phyloP scores from a whole-genome alignment of 2,888 invertebrate species.

The Conomelus anceps region DNA sequence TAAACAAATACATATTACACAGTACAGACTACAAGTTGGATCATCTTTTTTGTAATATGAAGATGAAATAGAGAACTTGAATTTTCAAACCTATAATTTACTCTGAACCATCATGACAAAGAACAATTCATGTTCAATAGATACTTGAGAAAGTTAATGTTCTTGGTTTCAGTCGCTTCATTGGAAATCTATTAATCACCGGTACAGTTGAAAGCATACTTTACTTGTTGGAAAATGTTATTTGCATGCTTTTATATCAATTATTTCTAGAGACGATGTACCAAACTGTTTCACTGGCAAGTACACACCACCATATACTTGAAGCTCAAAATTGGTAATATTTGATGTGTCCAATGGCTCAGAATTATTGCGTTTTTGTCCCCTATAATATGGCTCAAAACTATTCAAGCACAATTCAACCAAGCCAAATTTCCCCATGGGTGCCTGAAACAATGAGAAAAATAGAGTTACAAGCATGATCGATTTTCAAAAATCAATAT shows the following conservation, averaged over 20 bases:
- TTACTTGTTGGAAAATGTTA: not conserved
- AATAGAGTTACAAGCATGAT: not conserved
- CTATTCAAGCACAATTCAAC: conserved; percentile 49
- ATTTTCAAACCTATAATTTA: too few relatives aligned
- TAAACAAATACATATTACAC: too few relatives aligned
- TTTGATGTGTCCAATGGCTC: conserved; percentile 51
- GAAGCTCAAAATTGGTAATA: conserved; percentile 55
- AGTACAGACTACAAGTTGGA: too few relatives aligned
- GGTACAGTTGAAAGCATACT: not conserved
- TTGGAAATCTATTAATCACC: not conserved
- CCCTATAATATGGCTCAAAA: conserved; percentile 57
- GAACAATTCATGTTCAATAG: too few relatives aligned
- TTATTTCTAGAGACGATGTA: conserved; percentile 56
- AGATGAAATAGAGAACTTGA: not conserved
- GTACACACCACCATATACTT: conserved; percentile 62
- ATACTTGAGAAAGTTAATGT: not conserved
- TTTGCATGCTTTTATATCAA: conserved; percentile 40
- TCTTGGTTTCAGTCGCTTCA: not conserved
- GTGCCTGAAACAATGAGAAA: conserved; percentile 43
- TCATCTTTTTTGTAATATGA: too few relatives aligned
- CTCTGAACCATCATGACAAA: not conserved
- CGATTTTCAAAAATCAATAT: not conserved
- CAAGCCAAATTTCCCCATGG: conserved; percentile 45
- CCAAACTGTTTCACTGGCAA: conserved; percentile 55
- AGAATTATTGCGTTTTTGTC: conserved; percentile 49